Conservation (phyloP, 2,888 invertebrate species). For the Lepidochrysops patricia region DNA sequence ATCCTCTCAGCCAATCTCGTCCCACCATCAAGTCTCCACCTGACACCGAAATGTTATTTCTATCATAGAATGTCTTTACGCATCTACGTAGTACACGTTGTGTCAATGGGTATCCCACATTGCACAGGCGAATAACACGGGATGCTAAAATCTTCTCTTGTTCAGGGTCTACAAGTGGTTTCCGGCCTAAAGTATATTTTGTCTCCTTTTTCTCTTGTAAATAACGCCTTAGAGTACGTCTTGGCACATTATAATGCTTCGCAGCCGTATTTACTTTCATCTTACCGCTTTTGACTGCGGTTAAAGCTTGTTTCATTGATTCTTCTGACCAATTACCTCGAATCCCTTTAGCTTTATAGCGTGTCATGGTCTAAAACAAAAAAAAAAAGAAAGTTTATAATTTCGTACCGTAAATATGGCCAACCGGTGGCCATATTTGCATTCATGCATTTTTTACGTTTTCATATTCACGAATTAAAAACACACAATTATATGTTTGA, state of each 20-base stretch:
- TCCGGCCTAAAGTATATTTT: slow-evolving; percentile 16
- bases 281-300: background rate
- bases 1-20: slow-evolving; percentile 22
- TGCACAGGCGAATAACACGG: background rate
- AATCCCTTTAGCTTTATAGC: slow-evolving; percentile 3
- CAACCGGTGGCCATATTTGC: slow-evolving; percentile 5
- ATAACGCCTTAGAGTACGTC: slow-evolving; percentile 19
- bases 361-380: background rate
- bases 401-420: background rate
- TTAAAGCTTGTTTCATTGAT: background rate
- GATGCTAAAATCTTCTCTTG: slow-evolving; percentile 12
- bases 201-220: slow-evolving; percentile 16
- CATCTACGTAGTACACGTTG: background rate
- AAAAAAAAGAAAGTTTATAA: slow-evolving; percentile 2
- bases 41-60: background rate
- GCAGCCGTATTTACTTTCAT: background rate
- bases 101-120: background rate
- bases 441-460: background rate
- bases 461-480: background rate
- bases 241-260: slow-evolving; percentile 17
- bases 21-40: slow-evolving; percentile 17
- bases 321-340: slow-evolving; percentile 1
- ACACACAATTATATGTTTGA: too few relatives aligned
- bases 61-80: background rate
- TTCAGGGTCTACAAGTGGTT: slow-evolving; percentile 18